Evolutionary conservation across 2,113 vertebrate genomes (phyloP).

Genomic region (Vidua macroura): DNA sequence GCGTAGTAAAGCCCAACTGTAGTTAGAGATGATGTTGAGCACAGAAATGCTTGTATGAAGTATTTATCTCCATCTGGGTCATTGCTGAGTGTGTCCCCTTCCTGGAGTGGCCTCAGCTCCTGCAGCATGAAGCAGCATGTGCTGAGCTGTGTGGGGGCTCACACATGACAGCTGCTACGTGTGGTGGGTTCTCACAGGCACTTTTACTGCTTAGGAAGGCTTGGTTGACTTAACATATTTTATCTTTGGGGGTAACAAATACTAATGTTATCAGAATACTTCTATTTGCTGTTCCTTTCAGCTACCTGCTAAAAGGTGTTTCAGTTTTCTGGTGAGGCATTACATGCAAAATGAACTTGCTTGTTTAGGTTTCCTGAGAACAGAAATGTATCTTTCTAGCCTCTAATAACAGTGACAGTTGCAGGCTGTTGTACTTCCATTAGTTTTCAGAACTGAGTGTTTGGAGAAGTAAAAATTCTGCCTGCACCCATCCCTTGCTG

Average conservation of each 20-base stretch:
- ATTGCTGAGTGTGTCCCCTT: neutral
- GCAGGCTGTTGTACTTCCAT: neutral
- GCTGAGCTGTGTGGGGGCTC: neutral
- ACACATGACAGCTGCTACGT: neutral
- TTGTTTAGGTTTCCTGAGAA: neutral
- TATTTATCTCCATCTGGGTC: accelerated
- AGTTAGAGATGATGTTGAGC: neutral
- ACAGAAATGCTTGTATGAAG: neutral
- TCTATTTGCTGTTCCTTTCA: neutral
- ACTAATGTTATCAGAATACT: neutral
- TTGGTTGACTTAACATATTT: neutral
- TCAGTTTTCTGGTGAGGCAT: neutral
- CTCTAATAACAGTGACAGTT: neutral
- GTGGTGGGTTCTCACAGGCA: neutral
- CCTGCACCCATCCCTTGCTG: neutral
- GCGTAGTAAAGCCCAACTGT: neutral
- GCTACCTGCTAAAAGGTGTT: neutral
- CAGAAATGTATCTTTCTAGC: neutral
- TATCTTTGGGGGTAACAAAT: neutral
- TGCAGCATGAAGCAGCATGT: neutral
- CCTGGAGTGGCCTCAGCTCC: neutral
- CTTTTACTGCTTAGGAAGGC: neutral
- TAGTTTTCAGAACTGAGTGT: neutral
- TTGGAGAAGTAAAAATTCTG: neutral
- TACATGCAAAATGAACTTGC: neutral